phyloP scores from a whole-genome alignment of 2,888 invertebrate genomes.

The Phorcus lineatus region DNA sequence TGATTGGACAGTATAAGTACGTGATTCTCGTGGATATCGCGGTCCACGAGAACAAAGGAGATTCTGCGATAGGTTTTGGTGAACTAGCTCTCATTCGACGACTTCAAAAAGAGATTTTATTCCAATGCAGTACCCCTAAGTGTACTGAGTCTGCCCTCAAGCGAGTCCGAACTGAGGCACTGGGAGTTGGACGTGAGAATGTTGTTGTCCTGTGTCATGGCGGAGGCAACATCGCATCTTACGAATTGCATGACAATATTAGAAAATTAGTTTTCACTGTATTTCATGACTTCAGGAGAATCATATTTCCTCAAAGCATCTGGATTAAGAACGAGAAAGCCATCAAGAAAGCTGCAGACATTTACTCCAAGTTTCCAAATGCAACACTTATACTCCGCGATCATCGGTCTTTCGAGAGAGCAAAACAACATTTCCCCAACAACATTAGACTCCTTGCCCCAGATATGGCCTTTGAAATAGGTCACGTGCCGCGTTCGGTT shows the following conservation, averaged over 20 bases:
- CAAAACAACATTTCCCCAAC: neutral
- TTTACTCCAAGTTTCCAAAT: constrained; percentile 9
- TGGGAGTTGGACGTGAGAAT: neutral
- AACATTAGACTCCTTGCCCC: constrained; percentile 32
- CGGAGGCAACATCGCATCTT: constrained; percentile 22
- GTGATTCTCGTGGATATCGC: constrained; percentile 46
- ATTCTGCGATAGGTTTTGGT: constrained; percentile 45
- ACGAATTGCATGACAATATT: neutral
- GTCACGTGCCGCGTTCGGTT: constrained; percentile 32
- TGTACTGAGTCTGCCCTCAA: neutral
- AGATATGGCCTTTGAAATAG: constrained; percentile 48
- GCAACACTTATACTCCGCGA: constrained; percentile 23
- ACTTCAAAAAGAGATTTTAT: constrained; percentile 32
- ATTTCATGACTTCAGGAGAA: constrained; percentile 11
- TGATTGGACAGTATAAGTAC: constrained; percentile 27
- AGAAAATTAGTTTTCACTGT: neutral
- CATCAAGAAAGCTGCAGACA: neutral
- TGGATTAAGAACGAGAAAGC: neutral
- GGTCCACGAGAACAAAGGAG: constrained; percentile 44
- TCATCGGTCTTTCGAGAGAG: constrained; percentile 18
- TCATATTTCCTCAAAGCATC: constrained; percentile 28
- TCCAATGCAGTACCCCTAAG: neutral
- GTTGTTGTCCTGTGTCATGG: constrained; percentile 19
- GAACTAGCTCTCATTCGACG: constrained; percentile 33
- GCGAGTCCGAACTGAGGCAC: neutral